Evolutionary conservation across 2,797 vertebrate genomes (phyloP).

Genomic region (Bucorvus abyssinicus): DNA sequence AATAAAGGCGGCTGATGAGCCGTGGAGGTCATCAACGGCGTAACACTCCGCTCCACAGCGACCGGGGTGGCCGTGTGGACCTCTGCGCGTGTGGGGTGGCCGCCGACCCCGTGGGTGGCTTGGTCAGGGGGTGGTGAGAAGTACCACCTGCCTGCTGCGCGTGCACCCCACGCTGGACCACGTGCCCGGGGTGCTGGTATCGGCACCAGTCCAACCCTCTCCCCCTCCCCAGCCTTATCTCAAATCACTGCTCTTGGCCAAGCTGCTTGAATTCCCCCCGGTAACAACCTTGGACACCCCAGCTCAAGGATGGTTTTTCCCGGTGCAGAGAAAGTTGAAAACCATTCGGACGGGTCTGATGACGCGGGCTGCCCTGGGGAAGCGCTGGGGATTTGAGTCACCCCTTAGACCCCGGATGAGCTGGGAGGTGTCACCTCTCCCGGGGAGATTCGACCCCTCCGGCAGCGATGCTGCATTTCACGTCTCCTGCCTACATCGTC

Average conservation of each 20-base stretch:
- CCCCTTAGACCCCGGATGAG: background rate
- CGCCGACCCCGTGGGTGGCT: rapidly evolving
- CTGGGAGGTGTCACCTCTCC: background rate
- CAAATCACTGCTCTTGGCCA: no score
- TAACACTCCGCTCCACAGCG: rapidly evolving
- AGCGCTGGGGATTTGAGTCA: background rate
- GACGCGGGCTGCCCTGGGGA: background rate
- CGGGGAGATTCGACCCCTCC: background rate
- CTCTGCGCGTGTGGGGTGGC: rapidly evolving
- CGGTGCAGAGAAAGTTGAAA: background rate
- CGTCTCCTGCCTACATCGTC: background rate
- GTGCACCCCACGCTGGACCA: background rate
- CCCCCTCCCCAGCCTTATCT: no score
- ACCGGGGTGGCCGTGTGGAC: rapidly evolving
- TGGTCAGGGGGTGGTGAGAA: rapidly evolving
- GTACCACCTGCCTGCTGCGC: no score
- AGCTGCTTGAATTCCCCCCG: no score
- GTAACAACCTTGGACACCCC: no score
- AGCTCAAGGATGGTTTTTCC: background rate
- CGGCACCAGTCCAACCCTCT: no score
- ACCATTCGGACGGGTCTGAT: background rate
- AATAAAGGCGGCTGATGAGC: background rate
- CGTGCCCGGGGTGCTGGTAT: background rate
- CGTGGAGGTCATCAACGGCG: background rate
- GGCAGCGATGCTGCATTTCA: background rate